Base-by-base conservation (phyloP, 1,140 invertebrate genomes). In the Capitella teleta region DNA sequence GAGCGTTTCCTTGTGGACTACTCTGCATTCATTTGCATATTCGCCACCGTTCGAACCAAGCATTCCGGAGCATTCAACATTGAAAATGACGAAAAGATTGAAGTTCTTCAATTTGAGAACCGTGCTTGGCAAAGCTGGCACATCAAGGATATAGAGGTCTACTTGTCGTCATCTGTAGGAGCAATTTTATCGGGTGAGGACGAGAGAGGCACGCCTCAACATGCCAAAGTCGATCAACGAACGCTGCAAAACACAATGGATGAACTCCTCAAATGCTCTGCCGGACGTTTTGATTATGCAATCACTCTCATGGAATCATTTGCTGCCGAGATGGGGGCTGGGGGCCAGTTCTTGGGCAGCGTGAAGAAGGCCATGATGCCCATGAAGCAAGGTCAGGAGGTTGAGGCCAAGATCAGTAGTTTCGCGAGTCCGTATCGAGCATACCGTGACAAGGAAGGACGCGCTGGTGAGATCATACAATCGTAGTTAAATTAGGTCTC, bases 241-340 rank as follows among this genome's bases (percentile, higher is more conserved):
- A 47, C 45, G 18, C 28, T 47, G 28, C 45, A 47, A 19, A 47
- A 47, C 28, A 34, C 45, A 4, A 25, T 47, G 14, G 45, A 47
- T 25, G 45, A 28, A 12, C 45, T 47, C 16, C 45, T 47, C 6
- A 47, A 47, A 32, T n/a, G 38, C 10, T 41, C 42, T 26, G 21
- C 42, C 2, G 42, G 42, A 5, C 24, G 42, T 21, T 44, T 44
- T n/a, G 42, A 44, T 26, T 44, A 44, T n/a, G 42, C 42, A 21
- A 28, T 44, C n/a, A 26, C 24, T 10, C 3, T 44, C 23, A 44
- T 44, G 42, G 42, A 44, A 26, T 21, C 21, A 26, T 44, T 44
- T 26, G 42, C 42, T 26, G 19, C 21, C 16, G 42, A 44, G 42
- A 44, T 44, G 42, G 42, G 19, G 21, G 19, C 18, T 26, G 8